phyloP scores from a whole-genome alignment of 2,113 vertebrate genomes.

The Cricetomys ansorgei region DNA sequence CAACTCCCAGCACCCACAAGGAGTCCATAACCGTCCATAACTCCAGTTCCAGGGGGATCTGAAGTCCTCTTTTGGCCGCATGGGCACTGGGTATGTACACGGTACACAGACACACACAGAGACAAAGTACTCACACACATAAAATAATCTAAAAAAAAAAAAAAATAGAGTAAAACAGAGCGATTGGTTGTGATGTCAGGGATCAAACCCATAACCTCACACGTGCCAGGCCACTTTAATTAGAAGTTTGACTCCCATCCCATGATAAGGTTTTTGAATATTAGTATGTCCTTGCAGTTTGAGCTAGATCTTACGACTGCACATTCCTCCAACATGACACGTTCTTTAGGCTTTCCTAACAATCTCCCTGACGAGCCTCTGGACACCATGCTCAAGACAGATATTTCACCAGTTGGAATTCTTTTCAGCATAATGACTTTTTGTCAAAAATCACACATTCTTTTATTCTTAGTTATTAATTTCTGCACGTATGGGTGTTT shows the following conservation, averaged over 20 bases:
- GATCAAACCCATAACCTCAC: too few relatives aligned
- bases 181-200: background rate
- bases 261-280: background rate
- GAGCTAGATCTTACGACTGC: background rate
- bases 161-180: background rate
- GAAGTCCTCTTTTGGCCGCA: background rate
- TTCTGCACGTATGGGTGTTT: background rate
- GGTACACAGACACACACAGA: background rate
- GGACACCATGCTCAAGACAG: conserved; percentile 19
- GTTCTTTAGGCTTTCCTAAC: background rate
- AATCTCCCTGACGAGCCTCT: background rate
- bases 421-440: conserved; percentile 40
- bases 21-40: background rate
- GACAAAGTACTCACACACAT: background rate
- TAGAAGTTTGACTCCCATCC: conserved; percentile 24
- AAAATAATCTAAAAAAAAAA: background rate
- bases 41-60: background rate
- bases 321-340: conserved; percentile 61
- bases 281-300: background rate
- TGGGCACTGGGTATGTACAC: too few relatives aligned
- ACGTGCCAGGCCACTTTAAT: background rate
- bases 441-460: conserved; percentile 30
- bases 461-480: background rate
- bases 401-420: conserved; percentile 1
- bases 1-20: too few relatives aligned